phyloP scores from a whole-genome alignment of 1,140 invertebrate genomes.

The Zaprionus tsacasi region DNA sequence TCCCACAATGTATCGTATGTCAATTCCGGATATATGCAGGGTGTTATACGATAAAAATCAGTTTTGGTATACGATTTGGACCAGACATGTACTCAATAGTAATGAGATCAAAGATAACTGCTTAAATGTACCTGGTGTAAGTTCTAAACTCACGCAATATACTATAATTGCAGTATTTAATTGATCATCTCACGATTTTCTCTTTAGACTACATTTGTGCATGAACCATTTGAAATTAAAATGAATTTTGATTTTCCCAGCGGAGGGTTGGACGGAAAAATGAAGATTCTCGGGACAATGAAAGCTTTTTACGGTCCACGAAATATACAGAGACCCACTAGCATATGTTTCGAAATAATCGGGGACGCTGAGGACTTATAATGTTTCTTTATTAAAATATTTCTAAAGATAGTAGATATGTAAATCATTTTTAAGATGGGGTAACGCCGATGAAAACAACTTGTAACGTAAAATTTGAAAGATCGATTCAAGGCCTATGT shows the following conservation, averaged over 20 bases:
- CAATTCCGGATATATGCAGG: neutral
- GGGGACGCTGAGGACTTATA: neutral
- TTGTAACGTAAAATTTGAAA: too few species aligned
- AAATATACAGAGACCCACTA: neutral
- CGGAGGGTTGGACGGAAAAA: neutral
- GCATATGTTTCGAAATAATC: neutral
- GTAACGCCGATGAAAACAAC: too few species aligned
- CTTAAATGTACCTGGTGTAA: neutral
- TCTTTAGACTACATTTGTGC: neutral
- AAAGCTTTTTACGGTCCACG: neutral
- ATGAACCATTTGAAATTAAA: neutral
- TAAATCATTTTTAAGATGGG: too few species aligned
- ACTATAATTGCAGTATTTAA: neutral
- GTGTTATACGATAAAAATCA: neutral
- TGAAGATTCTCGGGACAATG: neutral
- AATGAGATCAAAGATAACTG: neutral
- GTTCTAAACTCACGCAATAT: too few species aligned
- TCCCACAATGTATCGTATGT: neutral
- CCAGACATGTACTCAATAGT: neutral
- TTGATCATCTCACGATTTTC: neutral
- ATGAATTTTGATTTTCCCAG: neutral
- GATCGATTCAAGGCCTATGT: too few species aligned
- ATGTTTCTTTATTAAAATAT: neutral
- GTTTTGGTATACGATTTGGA: neutral
- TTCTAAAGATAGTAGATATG: too few species aligned